These are phyloP conservation scores for Crepidodera aurea DNA, from an alignment of 2,888 invertebrate genomes.

Conservation along the genomic window DNA sequence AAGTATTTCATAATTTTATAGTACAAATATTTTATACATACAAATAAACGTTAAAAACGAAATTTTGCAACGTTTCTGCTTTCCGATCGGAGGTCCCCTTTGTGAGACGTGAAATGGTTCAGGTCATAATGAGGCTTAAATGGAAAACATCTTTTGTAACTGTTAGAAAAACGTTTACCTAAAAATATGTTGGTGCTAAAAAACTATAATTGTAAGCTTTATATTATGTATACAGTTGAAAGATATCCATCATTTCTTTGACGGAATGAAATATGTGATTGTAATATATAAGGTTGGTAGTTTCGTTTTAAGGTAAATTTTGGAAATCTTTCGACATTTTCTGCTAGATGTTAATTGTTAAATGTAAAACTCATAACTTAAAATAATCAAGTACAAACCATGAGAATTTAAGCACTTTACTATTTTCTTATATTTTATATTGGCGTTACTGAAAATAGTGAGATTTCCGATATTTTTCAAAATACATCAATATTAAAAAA, in stretches of 20 bases:
- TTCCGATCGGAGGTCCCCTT: background rate
- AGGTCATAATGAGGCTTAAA: slow-evolving; percentile 21
- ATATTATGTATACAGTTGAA: slow-evolving; percentile 24
- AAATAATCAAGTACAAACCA: slow-evolving; percentile 36
- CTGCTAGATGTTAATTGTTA: slow-evolving; percentile 35
- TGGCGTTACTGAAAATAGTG: slow-evolving; percentile 22
- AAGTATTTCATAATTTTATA: too few species aligned
- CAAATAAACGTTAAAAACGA: too few species aligned
- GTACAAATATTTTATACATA: too few species aligned
- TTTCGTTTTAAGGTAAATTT: slow-evolving; percentile 31
- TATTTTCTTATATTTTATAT: slow-evolving; percentile 28
- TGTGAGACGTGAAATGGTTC: background rate
- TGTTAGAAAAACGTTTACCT: slow-evolving; percentile 29
- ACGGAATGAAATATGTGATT: slow-evolving; percentile 41
- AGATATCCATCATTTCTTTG: slow-evolving; percentile 22
- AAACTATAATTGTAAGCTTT: slow-evolving; percentile 37
- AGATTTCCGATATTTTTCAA: slow-evolving; percentile 27
- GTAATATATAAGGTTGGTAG: slow-evolving; percentile 42
- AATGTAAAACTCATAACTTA: slow-evolving; percentile 35
- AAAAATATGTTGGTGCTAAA: slow-evolving; percentile 40
- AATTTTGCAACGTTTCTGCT: too few species aligned
- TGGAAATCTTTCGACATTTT: slow-evolving; percentile 16
- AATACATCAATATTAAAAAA: slow-evolving; percentile 23
- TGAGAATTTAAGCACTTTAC: slow-evolving; percentile 21
- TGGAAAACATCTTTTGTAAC: slow-evolving; percentile 12